Base-by-base conservation (phyloP, 2,888 invertebrate species). In the Rhopalosiphum nymphaeae region DNA sequence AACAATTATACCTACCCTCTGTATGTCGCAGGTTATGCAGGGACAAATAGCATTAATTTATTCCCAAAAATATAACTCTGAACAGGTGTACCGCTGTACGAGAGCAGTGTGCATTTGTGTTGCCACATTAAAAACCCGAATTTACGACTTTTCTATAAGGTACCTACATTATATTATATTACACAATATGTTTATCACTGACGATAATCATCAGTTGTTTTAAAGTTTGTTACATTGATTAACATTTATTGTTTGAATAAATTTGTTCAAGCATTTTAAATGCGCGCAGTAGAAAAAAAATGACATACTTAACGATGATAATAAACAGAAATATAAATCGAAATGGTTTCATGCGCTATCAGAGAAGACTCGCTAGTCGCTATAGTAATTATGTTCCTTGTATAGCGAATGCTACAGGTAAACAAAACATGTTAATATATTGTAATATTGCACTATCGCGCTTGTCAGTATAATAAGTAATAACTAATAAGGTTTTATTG, bases 41-140 rank as follows among this genome's bases (percentile, higher is more conserved):
- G 78, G 78, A 78, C 78, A 78, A 78, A 78, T 78, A 29, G 29
- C n/a, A 46, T 86, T 86, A 86, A 44, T 86, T 86, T 86, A 29
- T 29, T n/a, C 29, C 29, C 13, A 29, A 86, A 86, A 46, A n/a
- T 86, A 86, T 46, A 29, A 13, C 16, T 46, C 29, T 44, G 46
- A 86, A 86, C 86, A 86, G 86, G 16, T 86, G 86, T 86, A n/a
- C 25, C 7, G 86, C 7, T 86, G 86, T 86, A 16, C 25, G 16
- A 86, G 46, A 26, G 46, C 26, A 86, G 13, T 13, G 36, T 7
- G 46, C 46, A 46, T 46, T 78, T 25, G 78, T 46, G 46, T 46
- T 7, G 86, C 46, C 86, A 46, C 86, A 86, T 86, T 86, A 86
- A 86, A 86, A 44, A 86, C 44, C 16, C 86, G 86, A 86, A 86